Evolutionary conservation across 2,888 invertebrate species (phyloP), one percentile per base, ranked within the genome.

Genomic region (Sisyra terminalis): DNA sequence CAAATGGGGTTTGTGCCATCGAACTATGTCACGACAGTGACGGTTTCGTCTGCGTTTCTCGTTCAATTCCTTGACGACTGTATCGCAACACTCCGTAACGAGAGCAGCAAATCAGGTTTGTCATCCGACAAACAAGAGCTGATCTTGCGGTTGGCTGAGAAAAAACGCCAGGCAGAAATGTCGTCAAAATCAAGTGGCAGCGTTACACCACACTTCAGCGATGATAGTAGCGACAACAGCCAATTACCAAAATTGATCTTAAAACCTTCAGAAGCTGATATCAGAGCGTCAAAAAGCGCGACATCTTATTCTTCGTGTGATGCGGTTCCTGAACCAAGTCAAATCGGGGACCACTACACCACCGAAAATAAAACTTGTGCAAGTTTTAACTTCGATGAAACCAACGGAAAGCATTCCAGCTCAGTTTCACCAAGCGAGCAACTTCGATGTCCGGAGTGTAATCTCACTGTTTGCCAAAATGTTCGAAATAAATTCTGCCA

Each of bases 1-100:
- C 79, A 83, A 60, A 73, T 85, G 50, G 87, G 87, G 41, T 87
- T 84, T 56, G 84, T 87, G 50, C 87, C 87, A 46, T 86, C 85
- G 40, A 87, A 87, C 70, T 87, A 87, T 64, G 85, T 87, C 44
- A 75, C 78, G 52, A 71, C 74, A 53, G 72, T 83, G 53, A 80
- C 82, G 69, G 86, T 85, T 57, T 63, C 57, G 50, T 78, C 82
- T 11, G 75, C 78, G 52, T 81, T 78, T 55, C 71, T 78, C 55
- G 63, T 81, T 36, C 70, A 74, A 47, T 86, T 83, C 55, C 56
- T 86, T 29, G 78, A 78, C 49, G 78, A 76, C 47, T 79, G 79
- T 50, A 70, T 85, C 50, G 71, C 67, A 54, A 71, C 55, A 53
- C 62, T 71, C 50, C 52, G 52, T 5, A 49, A 49, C 29, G 53